phyloP scores from a whole-genome alignment of 2,888 invertebrate species.

The Noctua janthina region DNA sequence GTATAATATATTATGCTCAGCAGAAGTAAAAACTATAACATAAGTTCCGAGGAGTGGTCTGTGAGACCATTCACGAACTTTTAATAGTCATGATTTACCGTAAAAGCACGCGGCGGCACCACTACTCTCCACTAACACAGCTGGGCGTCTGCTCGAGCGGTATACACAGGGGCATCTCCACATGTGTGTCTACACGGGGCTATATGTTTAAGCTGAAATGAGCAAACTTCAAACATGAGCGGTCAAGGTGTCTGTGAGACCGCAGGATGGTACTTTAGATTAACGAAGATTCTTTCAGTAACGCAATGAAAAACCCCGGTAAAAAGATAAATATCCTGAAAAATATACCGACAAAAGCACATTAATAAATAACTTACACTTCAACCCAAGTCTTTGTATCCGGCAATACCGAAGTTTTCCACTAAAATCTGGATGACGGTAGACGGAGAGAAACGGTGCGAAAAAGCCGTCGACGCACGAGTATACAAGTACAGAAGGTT shows the following conservation, averaged over 20 bases:
- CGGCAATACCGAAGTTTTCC: conserved; percentile 20
- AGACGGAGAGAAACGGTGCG: background rate
- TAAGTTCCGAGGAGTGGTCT: background rate
- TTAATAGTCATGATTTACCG: background rate
- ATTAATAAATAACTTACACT: conserved; percentile 26
- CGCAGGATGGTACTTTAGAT: background rate
- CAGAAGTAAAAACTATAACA: background rate
- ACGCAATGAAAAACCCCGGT: background rate
- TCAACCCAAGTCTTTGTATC: conserved; percentile 5
- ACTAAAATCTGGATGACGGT: conserved; percentile 25
- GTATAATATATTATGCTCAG: background rate
- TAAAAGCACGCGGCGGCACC: no score
- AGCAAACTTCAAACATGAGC: background rate
- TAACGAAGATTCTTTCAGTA: background rate
- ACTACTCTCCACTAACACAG: background rate
- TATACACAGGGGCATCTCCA: no score
- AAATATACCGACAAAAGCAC: background rate
- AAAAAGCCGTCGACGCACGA: background rate
- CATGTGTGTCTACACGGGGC: background rate
- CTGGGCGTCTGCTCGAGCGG: no score
- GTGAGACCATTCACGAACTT: background rate
- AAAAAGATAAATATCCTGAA: background rate
- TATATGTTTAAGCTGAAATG: background rate
- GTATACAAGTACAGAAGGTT: background rate
- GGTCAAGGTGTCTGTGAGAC: background rate